phyloP scores from a whole-genome alignment of 2,797 vertebrate genomes.

The Danio tinwini region DNA sequence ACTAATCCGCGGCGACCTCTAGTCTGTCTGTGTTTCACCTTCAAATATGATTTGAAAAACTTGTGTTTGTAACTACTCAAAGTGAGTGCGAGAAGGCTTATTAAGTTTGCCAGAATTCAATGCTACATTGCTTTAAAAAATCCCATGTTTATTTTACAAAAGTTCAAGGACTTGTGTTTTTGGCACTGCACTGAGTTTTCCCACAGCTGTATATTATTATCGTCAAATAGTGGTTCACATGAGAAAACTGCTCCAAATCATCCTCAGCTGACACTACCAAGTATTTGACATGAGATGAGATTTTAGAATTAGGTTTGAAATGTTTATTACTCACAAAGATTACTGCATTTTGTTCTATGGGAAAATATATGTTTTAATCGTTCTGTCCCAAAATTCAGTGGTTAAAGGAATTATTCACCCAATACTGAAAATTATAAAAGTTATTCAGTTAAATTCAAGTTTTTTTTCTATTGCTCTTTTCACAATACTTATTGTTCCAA shows the following conservation, averaged over 20 bases:
- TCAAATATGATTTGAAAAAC: neutral
- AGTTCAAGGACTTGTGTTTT: conserved; percentile 48
- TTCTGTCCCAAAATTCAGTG: no score
- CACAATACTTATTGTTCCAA: no score
- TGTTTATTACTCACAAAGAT: no score
- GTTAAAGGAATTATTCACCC: no score
- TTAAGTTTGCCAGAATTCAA: conserved; percentile 13
- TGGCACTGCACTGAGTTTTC: conserved; percentile 33
- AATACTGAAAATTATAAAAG: no score
- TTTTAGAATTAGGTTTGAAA: neutral
- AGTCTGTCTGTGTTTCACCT: conserved; percentile 18
- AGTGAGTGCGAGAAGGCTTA: conserved; percentile 4
- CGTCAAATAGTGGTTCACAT: conserved; percentile 50
- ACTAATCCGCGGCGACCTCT: conserved; percentile 2
- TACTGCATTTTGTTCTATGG: no score
- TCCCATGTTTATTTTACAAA: conserved; percentile 35
- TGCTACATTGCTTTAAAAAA: conserved; percentile 20
- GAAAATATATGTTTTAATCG: no score
- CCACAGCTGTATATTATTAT: conserved; percentile 54
- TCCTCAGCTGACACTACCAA: conserved; percentile 5
- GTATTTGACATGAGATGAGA: conserved; percentile 8
- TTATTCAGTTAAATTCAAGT: no score
- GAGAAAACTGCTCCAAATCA: conserved; percentile 41
- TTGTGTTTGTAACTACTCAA: conserved; percentile 5
- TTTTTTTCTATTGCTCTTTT: no score